Evolutionary conservation across 2,888 invertebrate genomes (phyloP), one percentile per base, ranked within the genome.

Genomic region (Protophormia terraenovae): DNA sequence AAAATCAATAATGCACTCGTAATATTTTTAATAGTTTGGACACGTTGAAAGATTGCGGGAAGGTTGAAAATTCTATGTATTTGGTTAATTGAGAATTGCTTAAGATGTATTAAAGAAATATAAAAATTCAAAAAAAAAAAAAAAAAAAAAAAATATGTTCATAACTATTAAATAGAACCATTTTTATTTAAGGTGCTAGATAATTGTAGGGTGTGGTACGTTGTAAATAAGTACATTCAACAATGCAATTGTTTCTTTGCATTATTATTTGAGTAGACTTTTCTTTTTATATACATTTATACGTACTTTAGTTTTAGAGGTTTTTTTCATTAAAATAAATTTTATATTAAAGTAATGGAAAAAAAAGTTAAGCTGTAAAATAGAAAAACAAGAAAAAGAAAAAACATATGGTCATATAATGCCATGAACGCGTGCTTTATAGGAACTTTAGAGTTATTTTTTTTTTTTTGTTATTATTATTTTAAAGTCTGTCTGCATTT

Each of bases 121-220:
- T 27, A 35, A 55, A 66, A n/a, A 64, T 24, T 27, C n/a, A 6
- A 67, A 60, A 53, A 71, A 38, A 35, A 14, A 38, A 38, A 58
- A 72, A n/a, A 6, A 67, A 60, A 53, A 71, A 38, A 35, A 14
- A 38, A 38, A 58, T 60, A 50, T 64, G n/a, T 62, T 29, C n/a
- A 64, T 12, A 62, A 0, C 4, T 55, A 53, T 35, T 66, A 41
- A 47, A 60, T 71, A 35, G 47, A 79, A 38, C 69, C 50, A 75
- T 71, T 82, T 79, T 66, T 82, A 62, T 66, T 80, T 50, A 47
- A 79, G 64, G 82, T 85, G 78, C 78, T 58, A 75, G 82, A 69
- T 85, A 85, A 85, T 85, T 85, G 75, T 66, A 85, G 85, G 85
- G 85, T 85, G 85, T 85, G 85, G 82, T 64, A 53, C 62, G 10